A percentile compares a stretch with the other conserved stretches of the same genome.
phyloP scores from a whole-genome alignment of 2,113 vertebrate genomes.

The Elgaria multicarinata region DNA sequence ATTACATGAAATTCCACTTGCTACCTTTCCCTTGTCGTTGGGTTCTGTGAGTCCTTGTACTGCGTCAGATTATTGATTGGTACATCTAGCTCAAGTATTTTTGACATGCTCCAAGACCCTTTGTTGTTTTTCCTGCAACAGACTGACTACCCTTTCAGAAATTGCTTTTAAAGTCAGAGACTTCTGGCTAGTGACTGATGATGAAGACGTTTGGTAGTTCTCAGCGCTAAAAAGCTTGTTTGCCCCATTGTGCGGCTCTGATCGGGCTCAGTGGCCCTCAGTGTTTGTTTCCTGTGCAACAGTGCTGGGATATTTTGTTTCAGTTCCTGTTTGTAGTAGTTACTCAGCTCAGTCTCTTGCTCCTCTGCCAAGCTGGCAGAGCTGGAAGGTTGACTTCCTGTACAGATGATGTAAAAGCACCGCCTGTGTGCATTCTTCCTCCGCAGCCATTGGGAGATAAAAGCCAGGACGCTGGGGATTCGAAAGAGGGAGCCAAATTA shows the following conservation, averaged over 20 bases:
- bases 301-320: constrained; percentile 63
- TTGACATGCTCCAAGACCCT: too few species aligned
- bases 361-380: constrained; percentile 77
- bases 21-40: too few species aligned
- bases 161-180: not conserved
- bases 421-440: constrained; percentile 74
- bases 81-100: not conserved
- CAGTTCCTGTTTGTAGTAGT: constrained; percentile 64
- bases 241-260: accelerated
- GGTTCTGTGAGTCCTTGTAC: not conserved
- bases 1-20: too few species aligned
- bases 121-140: too few species aligned
- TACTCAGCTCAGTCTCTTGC: constrained; percentile 57
- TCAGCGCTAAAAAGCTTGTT: not conserved
- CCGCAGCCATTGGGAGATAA: constrained; percentile 82
- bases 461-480: constrained; percentile 80
- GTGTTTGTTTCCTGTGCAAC: constrained; percentile 60
- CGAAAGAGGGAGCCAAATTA: constrained; percentile 85
- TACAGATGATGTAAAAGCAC: constrained; percentile 72
- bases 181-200: not conserved
- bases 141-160: too few species aligned
- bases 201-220: not conserved
- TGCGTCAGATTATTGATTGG: not conserved
- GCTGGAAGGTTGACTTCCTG: constrained; percentile 69
- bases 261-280: constrained; percentile 4